Base-by-base conservation (phyloP, 2,888 invertebrate genomes). In the Noctua pronuba region DNA sequence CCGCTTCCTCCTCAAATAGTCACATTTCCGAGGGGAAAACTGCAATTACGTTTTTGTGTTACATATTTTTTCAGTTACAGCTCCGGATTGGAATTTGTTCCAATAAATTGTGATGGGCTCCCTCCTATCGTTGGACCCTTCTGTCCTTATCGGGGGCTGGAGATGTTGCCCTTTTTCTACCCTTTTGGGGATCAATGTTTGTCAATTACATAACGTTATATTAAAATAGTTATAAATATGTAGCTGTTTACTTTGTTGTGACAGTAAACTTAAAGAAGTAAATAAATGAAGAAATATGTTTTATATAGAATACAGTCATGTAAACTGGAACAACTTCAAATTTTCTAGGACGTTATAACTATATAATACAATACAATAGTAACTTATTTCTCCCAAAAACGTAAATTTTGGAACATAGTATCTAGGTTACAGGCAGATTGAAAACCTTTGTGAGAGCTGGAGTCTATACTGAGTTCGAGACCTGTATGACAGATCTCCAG, bases 1-100 rank as follows among this genome's bases (percentile, higher is more conserved):
- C 49, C 31, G 13, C 31, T 44, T 65, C 16, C 24, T 68, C 41
- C 38, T 24, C 73, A 44, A 80, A 81, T 31, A 64, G 41, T 73
- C 66, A 49, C 83, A 82, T 71, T 86, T 70, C 66, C 64, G 31
- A 69, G 46, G 65, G 52, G 73, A 68, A 80, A 68, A 76, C 58
- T 77, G 70, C 83, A 73, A 77, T 83, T 83, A 73, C 77, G 83
- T 86, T 71, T 82, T 86, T 83, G 62, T 86, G 83, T 86, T 77
- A 82, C 73, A 83, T 76, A 71, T 86, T 82, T 82, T 83, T 83
- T 83, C 83, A 86, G 83, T 83, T 82, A 60, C 77, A 83, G 75
- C 62, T 52, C n/a, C 65, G 65, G 75, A 86, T 86, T 66, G 83
- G 83, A 83, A 86, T 83, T 86, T 86, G 83, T 75, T 86, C 86